Percentiles rank a stretch among this genome's conserved stretches.
These are phyloP conservation scores for Meloidogyne floridensis DNA, from an alignment of 1,140 invertebrate species.

Conservation along the genomic window DNA sequence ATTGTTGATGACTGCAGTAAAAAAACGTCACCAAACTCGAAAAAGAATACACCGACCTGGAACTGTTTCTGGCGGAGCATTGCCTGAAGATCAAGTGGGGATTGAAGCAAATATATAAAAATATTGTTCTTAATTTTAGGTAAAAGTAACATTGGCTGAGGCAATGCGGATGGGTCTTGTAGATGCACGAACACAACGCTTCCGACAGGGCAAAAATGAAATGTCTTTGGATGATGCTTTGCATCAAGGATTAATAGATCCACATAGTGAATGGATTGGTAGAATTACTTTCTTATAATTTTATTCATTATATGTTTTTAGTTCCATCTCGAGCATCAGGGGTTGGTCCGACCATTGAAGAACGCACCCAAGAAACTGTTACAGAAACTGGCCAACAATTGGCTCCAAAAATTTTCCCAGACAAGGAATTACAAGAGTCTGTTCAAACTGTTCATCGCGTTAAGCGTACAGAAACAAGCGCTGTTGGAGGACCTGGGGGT, in stretches of 20 bases:
- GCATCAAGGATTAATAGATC: slow-evolving; percentile 67
- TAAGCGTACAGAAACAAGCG: slow-evolving; percentile 59
- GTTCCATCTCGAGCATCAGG: slow-evolving; percentile 70
- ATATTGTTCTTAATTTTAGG: slow-evolving; percentile 56
- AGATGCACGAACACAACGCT: slow-evolving; percentile 77
- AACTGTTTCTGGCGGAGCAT: slow-evolving; percentile 68
- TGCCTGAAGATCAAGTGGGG: slow-evolving; percentile 75
- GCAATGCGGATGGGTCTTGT: slow-evolving; percentile 79
- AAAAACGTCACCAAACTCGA: slow-evolving; percentile 79
- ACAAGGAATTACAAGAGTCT: slow-evolving; percentile 57
- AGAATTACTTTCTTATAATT: background rate
- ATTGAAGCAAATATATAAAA: slow-evolving; percentile 56
- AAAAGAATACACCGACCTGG: slow-evolving; percentile 70
- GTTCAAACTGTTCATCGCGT: slow-evolving; percentile 65
- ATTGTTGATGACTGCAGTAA: slow-evolving; percentile 53
- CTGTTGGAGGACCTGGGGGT: slow-evolving; percentile 64
- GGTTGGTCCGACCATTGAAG: slow-evolving; percentile 68
- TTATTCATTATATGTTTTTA: too few species aligned
- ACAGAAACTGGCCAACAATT: slow-evolving; percentile 70
- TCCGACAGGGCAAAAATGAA: slow-evolving; percentile 76
- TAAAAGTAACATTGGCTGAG: slow-evolving; percentile 76
- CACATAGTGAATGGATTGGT: slow-evolving; percentile 60
- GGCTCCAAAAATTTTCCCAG: slow-evolving; percentile 65
- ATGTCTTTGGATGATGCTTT: slow-evolving; percentile 82
- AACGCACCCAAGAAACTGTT: slow-evolving; percentile 74